A percentile compares a stretch with the other conserved stretches of the same genome.
Conservation (phyloP, 2,113 vertebrate genomes). For the Callipepla squamata region DNA sequence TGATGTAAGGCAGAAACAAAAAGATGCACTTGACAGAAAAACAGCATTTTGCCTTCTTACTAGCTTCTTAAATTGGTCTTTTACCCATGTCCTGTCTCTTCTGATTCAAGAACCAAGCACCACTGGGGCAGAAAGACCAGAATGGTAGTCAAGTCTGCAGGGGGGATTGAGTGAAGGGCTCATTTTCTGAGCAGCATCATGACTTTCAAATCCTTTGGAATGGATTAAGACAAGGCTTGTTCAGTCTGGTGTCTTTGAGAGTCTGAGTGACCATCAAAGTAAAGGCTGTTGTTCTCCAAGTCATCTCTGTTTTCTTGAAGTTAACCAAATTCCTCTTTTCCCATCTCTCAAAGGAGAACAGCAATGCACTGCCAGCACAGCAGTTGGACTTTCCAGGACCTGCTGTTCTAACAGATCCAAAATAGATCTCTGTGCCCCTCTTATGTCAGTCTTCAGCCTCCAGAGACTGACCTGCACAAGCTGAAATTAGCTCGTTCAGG, state of each 20-base stretch:
- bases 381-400: conserved; percentile 3
- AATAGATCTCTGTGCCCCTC: conserved; percentile 29
- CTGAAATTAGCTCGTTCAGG: neutral
- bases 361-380: neutral
- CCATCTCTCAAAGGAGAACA: conserved; percentile 22
- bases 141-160: neutral
- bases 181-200: neutral
- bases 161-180: neutral
- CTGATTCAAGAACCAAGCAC: neutral
- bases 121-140: neutral
- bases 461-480: conserved; percentile 7
- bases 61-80: neutral
- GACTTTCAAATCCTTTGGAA: neutral
- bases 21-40: neutral
- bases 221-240: neutral
- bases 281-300: neutral
- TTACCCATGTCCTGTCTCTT: neutral
- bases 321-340: neutral
- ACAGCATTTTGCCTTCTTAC: neutral
- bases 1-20: neutral
- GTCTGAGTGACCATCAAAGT: neutral
- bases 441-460: conserved; percentile 34
- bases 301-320: neutral
- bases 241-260: neutral
- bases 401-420: conserved; percentile 47